Evolutionary conservation across 2,113 vertebrate species (phyloP), one percentile per base, ranked within the genome.

Genomic region (Plestiodon gilberti): DNA sequence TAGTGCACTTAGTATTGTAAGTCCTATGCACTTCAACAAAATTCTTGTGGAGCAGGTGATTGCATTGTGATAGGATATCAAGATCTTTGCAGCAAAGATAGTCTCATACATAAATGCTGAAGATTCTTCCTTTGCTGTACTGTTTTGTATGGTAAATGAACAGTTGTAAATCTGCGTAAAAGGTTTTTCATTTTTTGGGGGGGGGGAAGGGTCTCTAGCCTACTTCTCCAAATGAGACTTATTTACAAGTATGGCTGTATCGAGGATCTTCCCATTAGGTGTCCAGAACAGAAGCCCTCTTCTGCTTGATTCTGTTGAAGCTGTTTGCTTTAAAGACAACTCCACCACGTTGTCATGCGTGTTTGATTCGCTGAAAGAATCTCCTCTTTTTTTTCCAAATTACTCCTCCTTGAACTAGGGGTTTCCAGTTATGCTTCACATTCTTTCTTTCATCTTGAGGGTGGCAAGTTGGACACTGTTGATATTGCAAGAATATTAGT

Each of bases 191-290:
- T 65, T 61, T 30, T 61, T 86, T 87, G 71, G n/a, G n/a, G n/a
- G n/a, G n/a, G n/a, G n/a, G n/a, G n/a, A n/a, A n/a, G n/a, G 6
- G 61, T 25, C 0, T 85, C 6, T 78, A 74, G 75, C 61, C 35
- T 28, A 1, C 76, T 88, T 75, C 61, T 1, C 48, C 83, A 38
- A 71, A 85, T 64, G 2, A 64, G 6, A 1, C 7, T 88, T 83
- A 22, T 87, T 89, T 76, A 62, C 71, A 82, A 57, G 52, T 64
- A 20, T 65, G 9, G n/a, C n/a, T 14, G 13, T 86, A 88, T 43
- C 0, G 0, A 81, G 43, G 69, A 8, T 83, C 59, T 14, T 33
- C 23, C 79, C 13, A 67, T 76, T 81, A n/a, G 30, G 22, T 43
- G 11, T 18, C 22, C 15, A 70, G 15, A 71, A 71, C 22, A 55